Conservation (phyloP, 2,113 vertebrate genomes). For the Otocyon megalotis region DNA sequence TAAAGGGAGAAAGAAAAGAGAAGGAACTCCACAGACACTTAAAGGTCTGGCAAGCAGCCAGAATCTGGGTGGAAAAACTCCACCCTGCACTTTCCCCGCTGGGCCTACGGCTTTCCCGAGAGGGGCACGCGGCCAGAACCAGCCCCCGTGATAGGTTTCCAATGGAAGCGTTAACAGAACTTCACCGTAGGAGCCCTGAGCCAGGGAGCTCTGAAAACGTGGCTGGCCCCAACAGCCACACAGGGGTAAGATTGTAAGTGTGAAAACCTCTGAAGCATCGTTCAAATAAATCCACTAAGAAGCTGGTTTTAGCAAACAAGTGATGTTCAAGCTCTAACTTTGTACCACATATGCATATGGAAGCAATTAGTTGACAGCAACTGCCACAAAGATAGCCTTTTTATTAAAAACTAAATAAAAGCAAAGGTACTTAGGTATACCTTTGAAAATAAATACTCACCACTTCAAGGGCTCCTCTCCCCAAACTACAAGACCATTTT, state of each 20-base stretch:
- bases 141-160: not conserved
- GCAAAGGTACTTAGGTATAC: not conserved
- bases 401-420: not conserved
- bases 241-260: not conserved
- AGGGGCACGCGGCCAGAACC: slow-evolving; percentile 6
- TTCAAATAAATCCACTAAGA: not conserved
- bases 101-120: slow-evolving; percentile 24
- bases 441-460: not conserved
- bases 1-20: not conserved
- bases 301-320: not conserved
- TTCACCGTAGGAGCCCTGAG: not conserved
- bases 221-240: not conserved
- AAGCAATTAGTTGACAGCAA: not conserved
- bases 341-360: not conserved
- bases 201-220: not conserved
- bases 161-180: not conserved
- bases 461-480: not conserved
- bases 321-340: not conserved
- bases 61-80: not conserved
- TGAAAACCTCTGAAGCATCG: not conserved
- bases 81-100: not conserved
- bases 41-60: slow-evolving; percentile 25
- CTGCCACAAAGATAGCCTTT: not conserved
- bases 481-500: not conserved
- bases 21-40: not conserved